Evolutionary conservation across 2,888 invertebrate species (phyloP).

Genomic region (Drosophila meridiana): DNA sequence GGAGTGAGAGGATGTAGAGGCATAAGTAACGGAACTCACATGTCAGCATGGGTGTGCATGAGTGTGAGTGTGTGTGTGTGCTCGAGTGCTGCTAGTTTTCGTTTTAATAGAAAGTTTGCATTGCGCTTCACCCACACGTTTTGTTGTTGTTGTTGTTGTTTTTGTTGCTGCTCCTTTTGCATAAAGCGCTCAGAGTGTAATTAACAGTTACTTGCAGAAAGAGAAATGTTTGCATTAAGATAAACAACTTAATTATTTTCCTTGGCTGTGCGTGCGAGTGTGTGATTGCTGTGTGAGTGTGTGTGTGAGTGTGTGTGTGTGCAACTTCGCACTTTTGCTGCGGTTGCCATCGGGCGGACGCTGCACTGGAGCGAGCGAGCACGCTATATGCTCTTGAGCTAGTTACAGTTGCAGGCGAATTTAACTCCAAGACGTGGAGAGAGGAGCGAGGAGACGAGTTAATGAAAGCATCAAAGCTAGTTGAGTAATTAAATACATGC

Average conservation of each 20-base stretch:
- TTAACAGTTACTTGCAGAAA: conserved; percentile 71
- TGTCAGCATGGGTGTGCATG: neutral
- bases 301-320: conserved; percentile 7
- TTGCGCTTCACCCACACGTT: conserved; percentile 31
- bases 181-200: conserved; percentile 61
- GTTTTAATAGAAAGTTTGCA: conserved; percentile 71
- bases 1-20: neutral
- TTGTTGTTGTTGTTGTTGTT: neutral
- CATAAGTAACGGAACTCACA: conserved; percentile 1
- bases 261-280: conserved; percentile 20
- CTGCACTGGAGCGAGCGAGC: conserved; percentile 19
- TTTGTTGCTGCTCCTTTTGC: conserved; percentile 30
- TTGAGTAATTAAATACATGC: conserved; percentile 57
- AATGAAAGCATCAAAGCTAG: conserved; percentile 55
- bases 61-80: conserved; percentile 22
- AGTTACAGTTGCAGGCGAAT: conserved; percentile 35
- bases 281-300: conserved; percentile 1
- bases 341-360: conserved; percentile 33
- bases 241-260: conserved; percentile 80
- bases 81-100: conserved; percentile 43
- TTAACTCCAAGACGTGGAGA: conserved; percentile 15
- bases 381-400: conserved; percentile 36
- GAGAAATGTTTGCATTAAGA: conserved; percentile 73
- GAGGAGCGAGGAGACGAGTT: conserved; percentile 20
- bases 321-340: conserved; percentile 42